Evolutionary conservation across 2,888 invertebrate species (phyloP), one percentile per base, ranked within the genome.

Genomic region (Eubasilissa splendida): DNA sequence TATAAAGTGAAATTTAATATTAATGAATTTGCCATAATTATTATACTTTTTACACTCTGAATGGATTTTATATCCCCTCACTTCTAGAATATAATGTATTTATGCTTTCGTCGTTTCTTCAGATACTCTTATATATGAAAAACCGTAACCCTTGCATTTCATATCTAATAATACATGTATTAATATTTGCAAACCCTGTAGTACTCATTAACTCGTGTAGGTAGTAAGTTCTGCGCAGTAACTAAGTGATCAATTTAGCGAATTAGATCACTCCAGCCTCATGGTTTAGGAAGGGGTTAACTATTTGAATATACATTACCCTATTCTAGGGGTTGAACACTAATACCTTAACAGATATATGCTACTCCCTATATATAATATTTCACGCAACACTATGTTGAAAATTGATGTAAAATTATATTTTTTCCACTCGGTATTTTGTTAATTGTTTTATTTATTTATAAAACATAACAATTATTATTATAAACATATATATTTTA

Each of bases 191-290:
- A 42, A 42, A 7, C 42, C 42, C 42, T 42, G 42, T 7, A 7
- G 7, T 42, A 7, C 7, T 42, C 42, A 42, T 42, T 42, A 42
- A 42, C 58, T n/a, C 0, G 58, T 58, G 58, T 4, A 9, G 58
- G 10, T 42, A 12, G 65, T 31, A 65, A 2, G 31, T 54, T 77
- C 66, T 53, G 33, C 58, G 63, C 66, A 56, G 77, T 77, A 77
- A 77, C 77, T 68, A 77, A 77, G 77, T 77, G 77, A 77, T 65
- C 77, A 77, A 65, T 77, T 77, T 66, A 77, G 54, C 53, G 77
- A 77, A 77, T 77, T 77, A 77, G 77, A 77, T 65, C 60, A 56
- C 58, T 56, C 71, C 71, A 73, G 50, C 71, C 71, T 33, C 58
- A 56, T 73, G 42, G 71, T 73, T 73, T 33, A 31, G 10, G 71